Conservation (phyloP, 2,797 vertebrate species). For the Sorex maritimensis region DNA sequence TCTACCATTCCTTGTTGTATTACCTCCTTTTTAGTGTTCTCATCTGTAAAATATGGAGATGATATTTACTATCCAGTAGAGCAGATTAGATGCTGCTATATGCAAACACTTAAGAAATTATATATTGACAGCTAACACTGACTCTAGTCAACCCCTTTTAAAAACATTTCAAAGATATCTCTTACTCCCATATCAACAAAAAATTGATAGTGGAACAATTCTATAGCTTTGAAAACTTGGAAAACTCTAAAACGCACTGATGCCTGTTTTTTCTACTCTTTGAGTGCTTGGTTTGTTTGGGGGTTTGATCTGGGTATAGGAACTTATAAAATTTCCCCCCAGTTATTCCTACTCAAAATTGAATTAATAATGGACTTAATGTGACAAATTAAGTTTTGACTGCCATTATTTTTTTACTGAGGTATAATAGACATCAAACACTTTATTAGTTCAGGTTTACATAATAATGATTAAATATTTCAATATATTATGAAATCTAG, state of each 20-base stretch:
- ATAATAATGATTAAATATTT: background rate
- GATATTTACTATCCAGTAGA: constrained; percentile 13
- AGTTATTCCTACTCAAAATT: constrained; percentile 14
- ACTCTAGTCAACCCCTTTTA: background rate
- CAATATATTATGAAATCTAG: background rate
- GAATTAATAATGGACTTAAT: background rate
- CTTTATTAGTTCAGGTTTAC: background rate
- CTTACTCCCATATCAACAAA: background rate
- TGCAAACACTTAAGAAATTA: constrained; percentile 8
- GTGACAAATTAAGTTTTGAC: background rate
- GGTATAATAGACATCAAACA: background rate
- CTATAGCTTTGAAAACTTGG: constrained; percentile 23
- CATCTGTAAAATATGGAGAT: background rate
- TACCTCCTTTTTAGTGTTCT: constrained; percentile 7
- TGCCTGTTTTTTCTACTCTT: background rate
- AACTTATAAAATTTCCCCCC: background rate
- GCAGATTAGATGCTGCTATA: background rate
- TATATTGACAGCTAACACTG: background rate
- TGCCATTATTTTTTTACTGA: background rate
- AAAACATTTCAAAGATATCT: constrained; percentile 24
- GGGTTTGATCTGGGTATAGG: background rate
- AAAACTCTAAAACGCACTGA: constrained; percentile 19
- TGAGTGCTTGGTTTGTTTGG: background rate
- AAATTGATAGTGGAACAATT: background rate
- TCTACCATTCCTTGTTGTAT: background rate